These are phyloP conservation scores for Cyaniris semiargus DNA, from an alignment of 2,888 invertebrate species.

Conservation along the genomic window DNA sequence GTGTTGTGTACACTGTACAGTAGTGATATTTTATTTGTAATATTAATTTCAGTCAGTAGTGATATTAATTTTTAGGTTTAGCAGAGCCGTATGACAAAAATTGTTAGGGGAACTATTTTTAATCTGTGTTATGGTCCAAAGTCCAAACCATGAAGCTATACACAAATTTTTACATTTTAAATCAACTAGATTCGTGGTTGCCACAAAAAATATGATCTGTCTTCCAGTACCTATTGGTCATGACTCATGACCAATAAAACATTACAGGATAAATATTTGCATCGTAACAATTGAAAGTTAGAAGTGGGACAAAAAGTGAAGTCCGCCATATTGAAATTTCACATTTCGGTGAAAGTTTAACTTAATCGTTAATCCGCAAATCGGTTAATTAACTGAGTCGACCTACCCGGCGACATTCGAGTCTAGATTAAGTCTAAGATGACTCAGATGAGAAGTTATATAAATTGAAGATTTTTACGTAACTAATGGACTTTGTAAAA, in stretches of 20 bases:
- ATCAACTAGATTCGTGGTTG: too few relatives aligned
- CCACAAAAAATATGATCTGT: too few relatives aligned
- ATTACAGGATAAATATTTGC: neutral
- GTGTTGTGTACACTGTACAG: too few relatives aligned
- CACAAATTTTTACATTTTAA: too few relatives aligned
- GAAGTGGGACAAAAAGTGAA: slow-evolving; percentile 6
- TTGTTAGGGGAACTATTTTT: too few relatives aligned
- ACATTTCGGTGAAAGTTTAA: slow-evolving; percentile 20
- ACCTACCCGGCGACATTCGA: neutral
- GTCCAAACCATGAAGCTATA: too few relatives aligned
- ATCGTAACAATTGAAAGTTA: slow-evolving; percentile 14
- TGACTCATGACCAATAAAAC: neutral
- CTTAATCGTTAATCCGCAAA: slow-evolving; percentile 27
- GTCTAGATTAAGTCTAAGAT: slow-evolving; percentile 2
- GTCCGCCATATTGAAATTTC: slow-evolving; percentile 18
- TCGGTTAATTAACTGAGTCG: slow-evolving; percentile 2
- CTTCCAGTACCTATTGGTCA: too few relatives aligned
- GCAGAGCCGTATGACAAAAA: too few relatives aligned
- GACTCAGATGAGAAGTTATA: neutral
- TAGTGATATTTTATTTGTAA: too few relatives aligned
- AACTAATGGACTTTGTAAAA: neutral
- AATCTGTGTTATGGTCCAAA: too few relatives aligned
- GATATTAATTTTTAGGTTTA: too few relatives aligned
- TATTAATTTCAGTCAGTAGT: too few relatives aligned
- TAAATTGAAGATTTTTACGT: neutral